phyloP scores from a whole-genome alignment of 2,888 invertebrate genomes.

The Pristionchus mayeri region DNA sequence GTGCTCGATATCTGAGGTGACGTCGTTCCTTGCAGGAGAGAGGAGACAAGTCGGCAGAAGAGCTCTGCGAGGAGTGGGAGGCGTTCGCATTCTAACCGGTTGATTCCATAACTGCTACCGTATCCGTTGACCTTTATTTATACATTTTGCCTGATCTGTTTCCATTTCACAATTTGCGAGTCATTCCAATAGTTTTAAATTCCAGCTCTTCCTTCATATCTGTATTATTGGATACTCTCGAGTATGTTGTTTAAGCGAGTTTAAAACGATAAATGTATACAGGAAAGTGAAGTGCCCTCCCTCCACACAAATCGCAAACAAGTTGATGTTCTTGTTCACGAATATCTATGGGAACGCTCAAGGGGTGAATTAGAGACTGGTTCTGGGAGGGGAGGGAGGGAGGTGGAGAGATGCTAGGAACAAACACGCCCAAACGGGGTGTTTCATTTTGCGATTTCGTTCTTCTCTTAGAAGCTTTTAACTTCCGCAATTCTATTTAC shows the following conservation, averaged over 20 bases:
- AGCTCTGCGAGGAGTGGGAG: conserved; percentile 63
- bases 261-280: conserved; percentile 8
- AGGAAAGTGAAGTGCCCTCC: background rate
- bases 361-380: background rate
- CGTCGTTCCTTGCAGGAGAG: conserved; percentile 52
- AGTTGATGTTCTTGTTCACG: background rate
- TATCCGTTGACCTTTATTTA: background rate
- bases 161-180: background rate
- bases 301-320: background rate
- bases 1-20: no score
- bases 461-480: background rate
- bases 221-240: background rate
- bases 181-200: background rate
- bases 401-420: no score
- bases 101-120: background rate
- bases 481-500: background rate
- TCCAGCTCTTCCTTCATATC: background rate
- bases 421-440: background rate
- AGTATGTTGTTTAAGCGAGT: conserved; percentile 8
- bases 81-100: conserved; percentile 44
- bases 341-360: background rate
- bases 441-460: background rate
- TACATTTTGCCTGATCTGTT: background rate
- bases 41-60: conserved; percentile 59
- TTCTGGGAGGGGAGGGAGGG: background rate